Evolutionary conservation across 2,888 invertebrate genomes (phyloP).

Genomic region (Sceliomorpha sp.): DNA sequence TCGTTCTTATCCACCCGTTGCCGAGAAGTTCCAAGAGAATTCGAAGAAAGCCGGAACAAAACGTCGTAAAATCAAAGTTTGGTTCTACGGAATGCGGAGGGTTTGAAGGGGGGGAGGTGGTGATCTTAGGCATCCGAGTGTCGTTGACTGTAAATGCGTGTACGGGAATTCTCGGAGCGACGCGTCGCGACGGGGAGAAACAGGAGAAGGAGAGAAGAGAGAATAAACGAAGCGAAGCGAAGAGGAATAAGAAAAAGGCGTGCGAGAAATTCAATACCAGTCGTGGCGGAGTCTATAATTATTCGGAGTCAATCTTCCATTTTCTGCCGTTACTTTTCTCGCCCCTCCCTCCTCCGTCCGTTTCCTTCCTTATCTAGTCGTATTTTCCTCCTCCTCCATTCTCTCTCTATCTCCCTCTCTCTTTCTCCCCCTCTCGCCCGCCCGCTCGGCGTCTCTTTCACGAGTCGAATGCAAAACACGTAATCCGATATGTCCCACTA

Average conservation of each 20-base stretch:
- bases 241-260: slow-evolving; percentile 34
- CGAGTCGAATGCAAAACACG: slow-evolving; percentile 64
- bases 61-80: too few species aligned
- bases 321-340: slow-evolving; percentile 29
- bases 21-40: too few species aligned
- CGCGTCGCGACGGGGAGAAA: slow-evolving; percentile 21
- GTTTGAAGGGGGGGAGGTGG: too few species aligned
- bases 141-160: too few species aligned
- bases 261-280: slow-evolving; percentile 45
- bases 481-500: slow-evolving; percentile 75
- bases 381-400: slow-evolving; percentile 4
- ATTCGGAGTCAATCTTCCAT: slow-evolving; percentile 44
- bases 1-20: too few species aligned
- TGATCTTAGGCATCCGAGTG: too few species aligned
- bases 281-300: slow-evolving; percentile 49
- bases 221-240: slow-evolving; percentile 26
- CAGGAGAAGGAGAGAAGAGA: slow-evolving; percentile 8
- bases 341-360: slow-evolving; percentile 19
- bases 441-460: slow-evolving; percentile 36
- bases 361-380: too few species aligned
- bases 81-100: too few species aligned
- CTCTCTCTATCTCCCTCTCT: too few species aligned
- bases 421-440: slow-evolving; percentile 19
- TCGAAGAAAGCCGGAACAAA: too few species aligned
- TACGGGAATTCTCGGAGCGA: slow-evolving; percentile 9